phyloP scores from a whole-genome alignment of 2,113 vertebrate genomes.

The Saimiri boliviensis region DNA sequence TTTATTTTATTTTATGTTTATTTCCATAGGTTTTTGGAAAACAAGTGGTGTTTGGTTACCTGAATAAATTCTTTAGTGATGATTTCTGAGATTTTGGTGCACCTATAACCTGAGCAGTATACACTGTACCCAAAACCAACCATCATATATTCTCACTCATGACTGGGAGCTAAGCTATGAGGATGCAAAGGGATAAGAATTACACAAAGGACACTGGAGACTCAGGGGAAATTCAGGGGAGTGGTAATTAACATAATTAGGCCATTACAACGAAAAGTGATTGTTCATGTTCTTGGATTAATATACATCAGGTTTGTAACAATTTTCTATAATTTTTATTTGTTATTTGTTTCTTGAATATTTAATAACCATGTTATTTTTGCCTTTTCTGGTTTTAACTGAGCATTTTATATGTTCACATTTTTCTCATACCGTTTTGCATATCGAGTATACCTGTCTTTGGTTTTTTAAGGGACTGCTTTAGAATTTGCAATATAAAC shows the following conservation, averaged over 20 bases:
- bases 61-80: too few relatives aligned
- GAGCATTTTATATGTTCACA: neutral
- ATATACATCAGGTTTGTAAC: neutral
- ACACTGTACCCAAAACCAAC: too few relatives aligned
- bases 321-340: neutral
- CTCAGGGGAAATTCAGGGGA: too few relatives aligned
- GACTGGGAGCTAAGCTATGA: too few relatives aligned
- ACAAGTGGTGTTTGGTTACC: too few relatives aligned
- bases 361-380: neutral
- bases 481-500: neutral
- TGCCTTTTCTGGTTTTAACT: neutral
- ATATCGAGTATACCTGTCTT: neutral
- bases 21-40: too few relatives aligned
- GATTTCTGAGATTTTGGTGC: too few relatives aligned
- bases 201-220: too few relatives aligned
- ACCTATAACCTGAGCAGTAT: too few relatives aligned
- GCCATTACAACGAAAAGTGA: neutral
- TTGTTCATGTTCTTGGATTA: neutral
- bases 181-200: too few relatives aligned
- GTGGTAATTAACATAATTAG: neutral
- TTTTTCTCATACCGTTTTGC: neutral
- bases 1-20: too few relatives aligned
- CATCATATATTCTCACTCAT: too few relatives aligned
- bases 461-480: neutral
- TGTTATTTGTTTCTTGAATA: neutral